These are phyloP conservation scores for Slavum lentiscoides DNA, from an alignment of 2,888 invertebrate genomes.

Conservation along the genomic window DNA sequence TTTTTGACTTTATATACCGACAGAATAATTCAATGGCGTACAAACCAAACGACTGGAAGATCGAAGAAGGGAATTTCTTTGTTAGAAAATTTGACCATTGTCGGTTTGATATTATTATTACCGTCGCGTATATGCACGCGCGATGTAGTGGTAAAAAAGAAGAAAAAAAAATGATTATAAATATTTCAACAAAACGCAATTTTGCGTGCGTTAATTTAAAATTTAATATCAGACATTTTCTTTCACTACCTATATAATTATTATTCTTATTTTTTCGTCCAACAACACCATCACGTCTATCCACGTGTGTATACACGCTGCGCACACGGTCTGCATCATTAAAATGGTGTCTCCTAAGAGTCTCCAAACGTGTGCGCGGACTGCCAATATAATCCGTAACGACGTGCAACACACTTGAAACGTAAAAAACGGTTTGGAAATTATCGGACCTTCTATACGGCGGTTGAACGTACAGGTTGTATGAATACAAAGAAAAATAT, in stretches of 20 bases:
- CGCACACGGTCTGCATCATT: slow-evolving; percentile 38
- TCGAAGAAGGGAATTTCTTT: slow-evolving; percentile 25
- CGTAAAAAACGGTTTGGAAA: neutral
- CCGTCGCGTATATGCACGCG: neutral
- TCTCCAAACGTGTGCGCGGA: slow-evolving; percentile 3
- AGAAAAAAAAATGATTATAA: slow-evolving; percentile 20
- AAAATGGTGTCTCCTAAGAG: slow-evolving; percentile 28
- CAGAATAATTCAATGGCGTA: too few relatives aligned
- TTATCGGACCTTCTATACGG: neutral
- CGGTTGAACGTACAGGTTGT: neutral
- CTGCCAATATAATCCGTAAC: slow-evolving; percentile 13
- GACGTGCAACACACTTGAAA: slow-evolving; percentile 2
- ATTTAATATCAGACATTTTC: neutral
- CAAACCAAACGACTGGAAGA: neutral
- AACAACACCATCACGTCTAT: neutral
- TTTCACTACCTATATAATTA: neutral
- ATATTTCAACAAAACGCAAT: slow-evolving; percentile 34
- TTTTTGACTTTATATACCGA: too few relatives aligned
- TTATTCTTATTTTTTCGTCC: neutral
- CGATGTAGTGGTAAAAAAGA: neutral
- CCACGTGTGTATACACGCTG: too few relatives aligned
- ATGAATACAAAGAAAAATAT: neutral
- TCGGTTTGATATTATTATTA: neutral
- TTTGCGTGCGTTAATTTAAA: slow-evolving; percentile 39
- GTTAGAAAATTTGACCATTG: slow-evolving; percentile 16